Evolutionary conservation across 2,113 vertebrate species (phyloP).

Genomic region (Origma solitaria): DNA sequence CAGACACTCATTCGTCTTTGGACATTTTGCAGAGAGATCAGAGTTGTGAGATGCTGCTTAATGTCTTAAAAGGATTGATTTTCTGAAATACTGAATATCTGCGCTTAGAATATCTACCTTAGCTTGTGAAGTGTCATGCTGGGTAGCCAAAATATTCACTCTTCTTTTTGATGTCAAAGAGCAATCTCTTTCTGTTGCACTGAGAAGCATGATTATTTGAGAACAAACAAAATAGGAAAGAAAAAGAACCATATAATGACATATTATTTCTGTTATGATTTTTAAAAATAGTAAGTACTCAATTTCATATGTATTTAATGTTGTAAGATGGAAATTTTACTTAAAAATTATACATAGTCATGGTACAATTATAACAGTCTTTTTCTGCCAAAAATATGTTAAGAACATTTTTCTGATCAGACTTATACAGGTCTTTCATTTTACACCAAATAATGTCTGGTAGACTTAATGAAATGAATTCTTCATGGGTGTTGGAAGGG

Average conservation of each 20-base stretch:
- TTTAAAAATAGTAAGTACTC: background rate
- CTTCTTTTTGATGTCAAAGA: background rate
- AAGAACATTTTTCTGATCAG: background rate
- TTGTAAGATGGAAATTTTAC: background rate
- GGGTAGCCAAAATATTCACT: background rate
- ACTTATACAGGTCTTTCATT: background rate
- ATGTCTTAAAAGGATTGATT: background rate
- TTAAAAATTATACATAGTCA: background rate
- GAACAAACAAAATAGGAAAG: background rate
- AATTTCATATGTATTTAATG: background rate
- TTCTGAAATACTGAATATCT: slow-evolving; percentile 12
- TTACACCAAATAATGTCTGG: background rate
- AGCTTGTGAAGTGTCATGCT: background rate
- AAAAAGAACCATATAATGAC: background rate
- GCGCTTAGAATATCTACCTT: background rate
- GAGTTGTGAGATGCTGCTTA: background rate
- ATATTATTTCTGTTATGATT: background rate
- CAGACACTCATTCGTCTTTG: background rate
- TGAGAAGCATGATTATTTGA: background rate
- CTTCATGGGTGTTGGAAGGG: background rate
- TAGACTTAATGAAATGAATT: background rate
- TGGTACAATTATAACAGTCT: background rate
- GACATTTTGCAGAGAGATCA: background rate
- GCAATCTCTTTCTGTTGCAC: background rate
- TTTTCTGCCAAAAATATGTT: background rate